These are phyloP conservation scores for Triplophysa dalaica DNA, from an alignment of 2,113 vertebrate species.

Conservation along the genomic window DNA sequence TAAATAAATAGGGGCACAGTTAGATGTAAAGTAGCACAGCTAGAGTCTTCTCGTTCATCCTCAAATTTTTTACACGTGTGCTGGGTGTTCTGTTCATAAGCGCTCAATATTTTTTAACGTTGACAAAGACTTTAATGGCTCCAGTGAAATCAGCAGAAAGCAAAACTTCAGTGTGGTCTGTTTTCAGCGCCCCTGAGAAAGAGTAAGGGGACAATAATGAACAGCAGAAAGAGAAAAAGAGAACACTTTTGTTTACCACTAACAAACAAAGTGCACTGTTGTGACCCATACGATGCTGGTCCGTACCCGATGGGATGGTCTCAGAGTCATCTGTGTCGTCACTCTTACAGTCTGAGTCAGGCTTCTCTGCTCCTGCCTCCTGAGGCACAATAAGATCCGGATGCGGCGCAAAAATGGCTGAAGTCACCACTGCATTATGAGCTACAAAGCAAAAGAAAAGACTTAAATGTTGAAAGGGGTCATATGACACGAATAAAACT, in stretches of 20 bases:
- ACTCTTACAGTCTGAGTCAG: slow-evolving; percentile 80
- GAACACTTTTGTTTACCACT: background rate
- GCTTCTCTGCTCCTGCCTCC: slow-evolving; percentile 82
- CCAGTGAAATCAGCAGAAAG: slow-evolving; percentile 98
- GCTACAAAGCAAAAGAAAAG: slow-evolving; percentile 69
- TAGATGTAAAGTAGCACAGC: slow-evolving; percentile 28
- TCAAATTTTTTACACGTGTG: background rate
- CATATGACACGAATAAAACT: too few species aligned
- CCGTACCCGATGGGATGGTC: slow-evolving; percentile 85
- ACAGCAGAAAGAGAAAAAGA: slow-evolving; percentile 13
- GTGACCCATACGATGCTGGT: background rate
- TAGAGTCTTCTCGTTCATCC: slow-evolving; percentile 39
- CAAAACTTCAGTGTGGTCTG: slow-evolving; percentile 92
- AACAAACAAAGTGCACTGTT: background rate
- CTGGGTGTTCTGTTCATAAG: slow-evolving; percentile 22
- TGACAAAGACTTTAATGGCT: slow-evolving; percentile 98
- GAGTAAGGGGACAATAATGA: slow-evolving; percentile 7
- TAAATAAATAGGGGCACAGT: slow-evolving; percentile 34
- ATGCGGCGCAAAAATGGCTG: slow-evolving; percentile 94
- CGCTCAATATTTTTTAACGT: slow-evolving; percentile 88
- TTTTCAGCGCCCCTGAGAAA: slow-evolving; percentile 85
- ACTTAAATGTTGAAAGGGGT: background rate
- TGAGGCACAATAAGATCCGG: slow-evolving; percentile 87
- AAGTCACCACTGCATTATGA: slow-evolving; percentile 97
- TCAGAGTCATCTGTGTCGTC: slow-evolving; percentile 80